Conservation (phyloP, 1,140 invertebrate species). For the Anoplophora glabripennis region DNA sequence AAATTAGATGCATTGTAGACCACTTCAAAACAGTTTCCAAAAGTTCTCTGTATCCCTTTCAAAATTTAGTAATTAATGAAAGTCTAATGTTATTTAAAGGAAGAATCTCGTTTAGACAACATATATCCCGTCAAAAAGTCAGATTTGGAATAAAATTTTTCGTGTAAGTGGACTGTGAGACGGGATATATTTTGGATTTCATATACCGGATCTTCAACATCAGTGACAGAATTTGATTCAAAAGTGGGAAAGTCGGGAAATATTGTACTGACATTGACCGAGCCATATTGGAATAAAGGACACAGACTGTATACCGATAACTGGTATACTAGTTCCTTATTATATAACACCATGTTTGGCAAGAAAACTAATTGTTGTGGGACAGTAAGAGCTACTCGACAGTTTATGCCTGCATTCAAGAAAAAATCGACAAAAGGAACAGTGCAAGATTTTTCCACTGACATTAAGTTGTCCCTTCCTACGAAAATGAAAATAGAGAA, state of each 20-base stretch:
- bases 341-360: conserved; percentile 14
- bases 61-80: conserved; percentile 20
- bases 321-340: neutral
- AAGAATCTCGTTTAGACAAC: conserved; percentile 43
- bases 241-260: conserved; percentile 32
- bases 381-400: conserved; percentile 39
- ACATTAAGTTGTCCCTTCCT: conserved; percentile 37
- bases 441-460: conserved; percentile 23
- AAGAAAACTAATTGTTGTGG: conserved; percentile 39
- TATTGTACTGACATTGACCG: conserved; percentile 33
- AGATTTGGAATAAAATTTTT: conserved; percentile 47
- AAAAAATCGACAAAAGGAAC: conserved; percentile 31
- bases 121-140: conserved; percentile 42
- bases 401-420: conserved; percentile 39
- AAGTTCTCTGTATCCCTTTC: too few relatives aligned
- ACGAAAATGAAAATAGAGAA: conserved; percentile 39
- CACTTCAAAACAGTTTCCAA: too few relatives aligned
- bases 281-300: conserved; percentile 35
- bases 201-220: conserved; percentile 37
- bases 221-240: conserved; percentile 9
- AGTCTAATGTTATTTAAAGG: conserved; percentile 42
- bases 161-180: conserved; percentile 35
- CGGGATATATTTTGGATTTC: conserved; percentile 43
- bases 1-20: too few relatives aligned
- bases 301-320: conserved; percentile 25